Conservation (phyloP, 2,888 invertebrate species). For the Sthenelais limicola region DNA sequence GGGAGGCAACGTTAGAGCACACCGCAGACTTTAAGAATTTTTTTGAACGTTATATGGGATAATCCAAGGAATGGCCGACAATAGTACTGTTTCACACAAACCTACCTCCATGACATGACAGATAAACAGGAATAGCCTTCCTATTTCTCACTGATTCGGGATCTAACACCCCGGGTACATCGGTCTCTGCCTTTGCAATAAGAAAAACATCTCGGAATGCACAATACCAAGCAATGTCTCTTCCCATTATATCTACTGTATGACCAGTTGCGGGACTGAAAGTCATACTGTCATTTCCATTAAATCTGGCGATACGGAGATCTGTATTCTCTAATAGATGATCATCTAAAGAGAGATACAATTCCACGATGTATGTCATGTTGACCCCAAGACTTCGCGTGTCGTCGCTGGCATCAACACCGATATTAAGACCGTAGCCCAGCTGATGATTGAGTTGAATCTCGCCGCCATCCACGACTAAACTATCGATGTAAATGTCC, state of each 20-base stretch:
- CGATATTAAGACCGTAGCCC: not conserved
- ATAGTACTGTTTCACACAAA: not conserved
- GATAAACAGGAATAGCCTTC: not conserved
- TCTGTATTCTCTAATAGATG: too few relatives aligned
- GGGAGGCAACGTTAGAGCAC: too few relatives aligned
- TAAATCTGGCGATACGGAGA: too few relatives aligned
- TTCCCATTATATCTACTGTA: too few relatives aligned
- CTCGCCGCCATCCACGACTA: not conserved
- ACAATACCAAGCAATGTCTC: not conserved
- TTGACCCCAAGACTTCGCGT: too few relatives aligned
- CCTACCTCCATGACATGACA: slow-evolving; percentile 25
- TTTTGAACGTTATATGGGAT: too few relatives aligned
- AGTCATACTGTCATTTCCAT: too few relatives aligned
- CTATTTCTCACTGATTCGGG: slow-evolving; percentile 2
- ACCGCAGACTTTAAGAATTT: too few relatives aligned
- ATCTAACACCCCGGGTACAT: not conserved
- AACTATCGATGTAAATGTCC: not conserved
- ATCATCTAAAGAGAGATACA: too few relatives aligned
- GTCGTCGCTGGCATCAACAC: not conserved
- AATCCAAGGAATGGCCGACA: too few relatives aligned
- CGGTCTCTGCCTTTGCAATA: not conserved
- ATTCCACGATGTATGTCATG: slow-evolving; percentile 3
- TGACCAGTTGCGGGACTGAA: too few relatives aligned
- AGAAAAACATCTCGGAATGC: slow-evolving; percentile 10
- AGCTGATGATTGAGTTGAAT: not conserved